A percentile compares a stretch with the other conserved stretches of the same genome.
Conservation (phyloP, 2,888 invertebrate genomes). For the Hoplodrina ambigua region DNA sequence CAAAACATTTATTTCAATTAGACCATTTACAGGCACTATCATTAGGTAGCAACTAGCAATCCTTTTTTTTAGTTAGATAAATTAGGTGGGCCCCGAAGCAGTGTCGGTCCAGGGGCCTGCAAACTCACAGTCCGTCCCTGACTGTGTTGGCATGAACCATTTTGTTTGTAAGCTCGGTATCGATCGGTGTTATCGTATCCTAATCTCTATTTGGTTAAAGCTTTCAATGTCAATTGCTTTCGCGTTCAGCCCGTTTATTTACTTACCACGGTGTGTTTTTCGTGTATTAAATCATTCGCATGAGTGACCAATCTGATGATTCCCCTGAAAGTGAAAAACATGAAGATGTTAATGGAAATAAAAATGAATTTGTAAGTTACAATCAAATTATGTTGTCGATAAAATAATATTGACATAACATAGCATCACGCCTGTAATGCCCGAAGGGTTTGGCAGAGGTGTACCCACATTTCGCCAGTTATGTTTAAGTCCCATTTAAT, state of each 20-base stretch:
- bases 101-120: too few species aligned
- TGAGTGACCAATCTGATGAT: conserved; percentile 6
- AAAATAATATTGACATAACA: neutral
- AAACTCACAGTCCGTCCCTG: neutral
- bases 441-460: too few species aligned
- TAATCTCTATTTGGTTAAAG: conserved; percentile 64
- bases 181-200: conserved; percentile 54
- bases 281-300: conserved; percentile 2
- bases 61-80: too few species aligned
- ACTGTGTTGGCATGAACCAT: conserved; percentile 14
- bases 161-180: conserved; percentile 32
- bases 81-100: too few species aligned
- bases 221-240: conserved; percentile 62
- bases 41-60: too few species aligned
- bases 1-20: too few species aligned
- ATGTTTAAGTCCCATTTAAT: too few species aligned
- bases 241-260: conserved; percentile 32
- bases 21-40: too few species aligned
- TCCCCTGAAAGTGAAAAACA: neutral
- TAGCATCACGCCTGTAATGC: too few species aligned
- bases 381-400: neutral
- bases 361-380: conserved; percentile 11
- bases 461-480: too few species aligned
- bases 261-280: conserved; percentile 5
- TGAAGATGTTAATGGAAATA: neutral